These are phyloP conservation scores for Cistogaster globosa DNA, from an alignment of 2,888 invertebrate genomes.

Conservation along the genomic window DNA sequence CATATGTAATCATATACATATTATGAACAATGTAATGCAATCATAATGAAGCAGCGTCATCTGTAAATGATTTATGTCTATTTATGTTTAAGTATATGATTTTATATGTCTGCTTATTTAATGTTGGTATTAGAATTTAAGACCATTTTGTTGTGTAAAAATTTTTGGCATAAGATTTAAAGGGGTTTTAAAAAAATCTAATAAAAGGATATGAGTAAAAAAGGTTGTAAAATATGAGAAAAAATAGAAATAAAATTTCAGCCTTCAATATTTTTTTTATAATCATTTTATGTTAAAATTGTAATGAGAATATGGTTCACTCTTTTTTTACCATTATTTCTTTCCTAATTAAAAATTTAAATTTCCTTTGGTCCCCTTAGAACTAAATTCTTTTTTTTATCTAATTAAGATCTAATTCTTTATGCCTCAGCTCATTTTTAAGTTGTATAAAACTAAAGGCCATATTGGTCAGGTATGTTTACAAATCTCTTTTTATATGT, in stretches of 20 bases:
- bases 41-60: constrained; percentile 68
- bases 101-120: constrained; percentile 11
- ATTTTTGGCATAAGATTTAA: no score
- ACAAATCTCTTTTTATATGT: constrained; percentile 2
- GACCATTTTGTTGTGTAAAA: not conserved
- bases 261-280: no score
- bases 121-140: constrained; percentile 8
- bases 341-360: no score
- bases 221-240: not conserved
- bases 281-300: no score
- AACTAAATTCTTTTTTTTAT: not conserved
- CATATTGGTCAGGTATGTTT: constrained; percentile 41
- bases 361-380: no score
- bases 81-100: constrained; percentile 6
- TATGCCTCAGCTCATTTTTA: constrained; percentile 21
- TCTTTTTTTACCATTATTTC: no score
- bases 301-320: no score
- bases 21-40: constrained; percentile 47
- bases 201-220: not conserved
- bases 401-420: constrained; percentile 44
- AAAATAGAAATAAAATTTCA: no score
- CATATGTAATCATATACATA: constrained; percentile 1
- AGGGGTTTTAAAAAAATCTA: not conserved
- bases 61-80: constrained; percentile 72
- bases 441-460: constrained; percentile 21